A percentile compares a stretch with the other conserved stretches of the same genome.
phyloP scores from a whole-genome alignment of 2,113 vertebrate genomes.

The Callaeas wilsoni region DNA sequence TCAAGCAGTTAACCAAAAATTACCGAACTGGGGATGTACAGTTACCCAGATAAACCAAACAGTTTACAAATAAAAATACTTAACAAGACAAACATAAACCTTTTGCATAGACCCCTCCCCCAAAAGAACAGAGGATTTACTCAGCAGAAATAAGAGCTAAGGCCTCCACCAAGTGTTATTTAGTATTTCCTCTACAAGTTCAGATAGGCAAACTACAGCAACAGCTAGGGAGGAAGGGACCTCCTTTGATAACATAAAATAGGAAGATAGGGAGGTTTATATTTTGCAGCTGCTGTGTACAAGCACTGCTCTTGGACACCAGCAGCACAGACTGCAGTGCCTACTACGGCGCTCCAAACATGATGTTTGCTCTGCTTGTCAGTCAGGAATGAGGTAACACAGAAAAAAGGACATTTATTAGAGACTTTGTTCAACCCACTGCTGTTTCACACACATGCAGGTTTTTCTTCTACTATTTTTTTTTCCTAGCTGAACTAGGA shows the following conservation, averaged over 20 bases:
- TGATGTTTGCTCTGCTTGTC: neutral
- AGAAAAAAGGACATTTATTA: constrained; percentile 15
- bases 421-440: constrained; percentile 42
- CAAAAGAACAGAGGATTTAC: neutral
- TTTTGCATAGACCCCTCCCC: neutral
- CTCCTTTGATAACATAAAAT: neutral
- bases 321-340: neutral
- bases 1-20: neutral
- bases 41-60: neutral
- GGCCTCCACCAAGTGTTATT: neutral
- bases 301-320: neutral
- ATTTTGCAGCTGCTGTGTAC: neutral
- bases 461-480: neutral
- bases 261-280: fast-evolving
- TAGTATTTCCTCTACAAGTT: neutral
- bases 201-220: neutral
- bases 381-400: neutral
- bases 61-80: neutral
- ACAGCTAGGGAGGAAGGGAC: neutral
- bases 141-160: neutral
- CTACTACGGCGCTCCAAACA: neutral
- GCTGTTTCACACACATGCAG: neutral
- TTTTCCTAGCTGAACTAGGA: neutral
- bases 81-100: neutral
- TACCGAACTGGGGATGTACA: neutral